Percentiles rank a stretch among this genome's conserved stretches.
These are phyloP conservation scores for Cyanoderma ruficeps DNA, from an alignment of 2,113 vertebrate species.

Conservation along the genomic window DNA sequence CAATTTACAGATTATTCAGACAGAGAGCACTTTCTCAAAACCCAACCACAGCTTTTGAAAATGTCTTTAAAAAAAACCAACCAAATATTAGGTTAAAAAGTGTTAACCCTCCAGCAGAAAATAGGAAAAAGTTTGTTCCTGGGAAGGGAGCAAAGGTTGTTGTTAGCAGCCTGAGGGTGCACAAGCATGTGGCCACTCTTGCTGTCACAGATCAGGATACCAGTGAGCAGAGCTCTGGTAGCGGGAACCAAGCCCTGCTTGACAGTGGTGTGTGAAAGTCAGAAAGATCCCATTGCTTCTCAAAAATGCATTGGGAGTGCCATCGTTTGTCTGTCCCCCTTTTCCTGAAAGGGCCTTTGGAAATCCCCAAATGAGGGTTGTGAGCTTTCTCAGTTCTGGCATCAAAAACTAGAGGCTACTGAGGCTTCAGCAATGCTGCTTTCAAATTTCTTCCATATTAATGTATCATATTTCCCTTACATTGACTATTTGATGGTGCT, in stretches of 20 bases:
- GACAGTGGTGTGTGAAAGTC: neutral
- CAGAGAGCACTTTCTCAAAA: slow-evolving; percentile 3
- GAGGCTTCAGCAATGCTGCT: neutral
- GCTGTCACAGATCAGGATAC: neutral
- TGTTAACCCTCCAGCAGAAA: neutral
- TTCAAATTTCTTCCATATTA: neutral
- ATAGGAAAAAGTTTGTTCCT: neutral
- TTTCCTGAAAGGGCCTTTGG: neutral
- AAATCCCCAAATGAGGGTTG: neutral
- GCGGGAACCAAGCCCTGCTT: neutral
- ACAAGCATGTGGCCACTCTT: fast-evolving
- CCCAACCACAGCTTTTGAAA: neutral
- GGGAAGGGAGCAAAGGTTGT: neutral
- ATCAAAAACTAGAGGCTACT: neutral
- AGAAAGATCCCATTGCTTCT: neutral
- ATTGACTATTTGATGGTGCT: neutral
- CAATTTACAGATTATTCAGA: slow-evolving; percentile 1
- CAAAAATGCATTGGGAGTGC: neutral
- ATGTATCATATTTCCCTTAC: neutral
- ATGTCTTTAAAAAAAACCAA: neutral
- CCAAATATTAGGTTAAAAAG: neutral
- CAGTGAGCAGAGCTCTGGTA: neutral
- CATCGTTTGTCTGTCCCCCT: neutral
- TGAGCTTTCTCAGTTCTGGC: neutral
- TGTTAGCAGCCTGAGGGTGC: neutral